Conservation (phyloP, 2,797 vertebrate species). For the Enteromius fasciolatus region DNA sequence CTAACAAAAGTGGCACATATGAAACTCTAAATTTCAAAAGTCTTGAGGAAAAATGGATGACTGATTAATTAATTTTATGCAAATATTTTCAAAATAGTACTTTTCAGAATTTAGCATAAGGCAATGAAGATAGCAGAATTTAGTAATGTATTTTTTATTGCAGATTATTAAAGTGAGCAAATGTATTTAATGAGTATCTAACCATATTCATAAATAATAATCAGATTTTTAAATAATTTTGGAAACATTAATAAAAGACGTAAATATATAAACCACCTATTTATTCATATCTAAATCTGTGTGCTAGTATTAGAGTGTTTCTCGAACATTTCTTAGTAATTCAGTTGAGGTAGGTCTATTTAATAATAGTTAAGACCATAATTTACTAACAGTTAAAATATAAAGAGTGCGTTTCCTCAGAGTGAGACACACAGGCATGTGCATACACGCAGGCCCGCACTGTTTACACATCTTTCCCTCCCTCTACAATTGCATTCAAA, state of each 20-base stretch:
- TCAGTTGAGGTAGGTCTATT: background rate
- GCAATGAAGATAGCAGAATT: background rate
- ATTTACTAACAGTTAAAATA: too few species aligned
- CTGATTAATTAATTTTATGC: background rate
- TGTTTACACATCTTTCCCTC: slow-evolving; percentile 61
- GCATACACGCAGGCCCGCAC: slow-evolving; percentile 2
- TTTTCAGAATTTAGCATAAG: background rate
- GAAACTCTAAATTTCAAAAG: background rate
- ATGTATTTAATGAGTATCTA: background rate
- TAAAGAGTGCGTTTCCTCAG: background rate
- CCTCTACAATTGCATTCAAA: slow-evolving; percentile 51
- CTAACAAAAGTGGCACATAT: slow-evolving; percentile 2
- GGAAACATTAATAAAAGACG: background rate
- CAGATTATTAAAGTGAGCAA: background rate
- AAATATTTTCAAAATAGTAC: background rate
- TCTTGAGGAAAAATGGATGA: background rate
- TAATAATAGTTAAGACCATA: background rate
- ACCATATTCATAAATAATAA: background rate
- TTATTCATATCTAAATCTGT: background rate
- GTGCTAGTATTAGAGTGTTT: background rate
- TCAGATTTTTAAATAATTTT: background rate
- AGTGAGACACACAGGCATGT: slow-evolving; percentile 4
- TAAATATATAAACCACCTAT: background rate
- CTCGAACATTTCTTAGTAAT: background rate
- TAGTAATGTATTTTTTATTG: background rate